Evolutionary conservation across 1,140 invertebrate species (phyloP), one percentile per base, ranked within the genome.

Genomic region (Pseudomyrmex dendroicus): DNA sequence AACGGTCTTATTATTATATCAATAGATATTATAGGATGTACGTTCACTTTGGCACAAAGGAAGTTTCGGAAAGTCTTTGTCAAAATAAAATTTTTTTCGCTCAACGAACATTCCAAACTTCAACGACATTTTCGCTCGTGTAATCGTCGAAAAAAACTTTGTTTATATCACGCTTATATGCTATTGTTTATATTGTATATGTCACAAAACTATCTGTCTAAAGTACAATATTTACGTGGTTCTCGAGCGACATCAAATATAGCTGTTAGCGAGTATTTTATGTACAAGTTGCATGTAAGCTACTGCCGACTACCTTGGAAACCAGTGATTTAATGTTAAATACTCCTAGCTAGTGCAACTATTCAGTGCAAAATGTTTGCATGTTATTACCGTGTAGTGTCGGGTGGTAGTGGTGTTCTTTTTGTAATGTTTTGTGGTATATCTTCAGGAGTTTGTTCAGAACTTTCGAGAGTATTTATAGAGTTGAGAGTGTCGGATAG

Each of bases 401-500:
- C 92, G 89, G 73, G 86, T 91, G 85, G 84, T 92, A 93, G 90
- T 86, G 93, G 91, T 94, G 93, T 94, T 91, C 91, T 94, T 90
- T 92, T 86, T 89, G 85, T 93, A 91, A 89, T 94, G 93, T 94
- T 93, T 89, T 92, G 87, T 90, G 91, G 91, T 93, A 87, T 94
- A 90, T 94, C 94, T 90, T 94, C 93, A 84, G 93, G 94, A 92
- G 93, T 94, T 92, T 92, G 93, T 70, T 94, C 93, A 89, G 92
- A 94, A 89, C 93, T 94, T 92, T 90, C 92, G 86, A 94, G 90
- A 90, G 94, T 94, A 90, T 94, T 94, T 89, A 94, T 94, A 73
- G 94, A 94, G 91, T 94, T 94, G 89, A 94, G 91, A 90, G 93
- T 94, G 90, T 94, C 93, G 85, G 94, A 94, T 92, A 94, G 92